A percentile compares a stretch with the other conserved stretches of the same genome.
Conservation (phyloP, 2,888 invertebrate species). For the Ophion ellenae region DNA sequence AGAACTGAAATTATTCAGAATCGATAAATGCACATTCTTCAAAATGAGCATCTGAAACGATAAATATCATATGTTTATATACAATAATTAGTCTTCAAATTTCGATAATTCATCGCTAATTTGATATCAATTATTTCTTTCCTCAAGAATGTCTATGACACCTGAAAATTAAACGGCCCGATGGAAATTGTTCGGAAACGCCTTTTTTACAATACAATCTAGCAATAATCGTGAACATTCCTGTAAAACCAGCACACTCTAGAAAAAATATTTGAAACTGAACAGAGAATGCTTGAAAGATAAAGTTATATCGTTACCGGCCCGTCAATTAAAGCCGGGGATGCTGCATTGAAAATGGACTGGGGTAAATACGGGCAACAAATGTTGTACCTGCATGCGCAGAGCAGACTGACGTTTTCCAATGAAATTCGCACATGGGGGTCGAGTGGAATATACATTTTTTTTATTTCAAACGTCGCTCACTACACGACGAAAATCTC, state of each 20-base stretch:
- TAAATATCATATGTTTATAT: not conserved
- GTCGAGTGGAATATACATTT: not conserved
- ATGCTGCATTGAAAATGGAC: not conserved
- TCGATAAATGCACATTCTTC: too few species aligned
- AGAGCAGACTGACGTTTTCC: slow-evolving; percentile 9
- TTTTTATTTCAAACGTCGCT: not conserved
- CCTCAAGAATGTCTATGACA: not conserved
- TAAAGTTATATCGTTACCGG: not conserved
- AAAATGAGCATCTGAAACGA: too few species aligned
- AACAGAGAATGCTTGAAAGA: not conserved
- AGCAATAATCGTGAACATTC: not conserved
- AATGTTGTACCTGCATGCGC: slow-evolving; percentile 20
- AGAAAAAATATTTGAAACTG: not conserved
- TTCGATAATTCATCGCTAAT: not conserved
- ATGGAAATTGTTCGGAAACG: too few species aligned
- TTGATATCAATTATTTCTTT: not conserved
- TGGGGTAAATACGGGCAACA: slow-evolving; percentile 41
- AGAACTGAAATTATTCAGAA: not conserved
- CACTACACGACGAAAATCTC: not conserved
- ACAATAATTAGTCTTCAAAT: not conserved
- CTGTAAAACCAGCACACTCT: not conserved
- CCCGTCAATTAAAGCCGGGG: not conserved
- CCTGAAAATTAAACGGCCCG: not conserved
- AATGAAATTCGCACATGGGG: not conserved
- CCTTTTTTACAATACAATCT: not conserved